phyloP scores from a whole-genome alignment of 2,797 vertebrate species.

The Siniperca scherzeri region DNA sequence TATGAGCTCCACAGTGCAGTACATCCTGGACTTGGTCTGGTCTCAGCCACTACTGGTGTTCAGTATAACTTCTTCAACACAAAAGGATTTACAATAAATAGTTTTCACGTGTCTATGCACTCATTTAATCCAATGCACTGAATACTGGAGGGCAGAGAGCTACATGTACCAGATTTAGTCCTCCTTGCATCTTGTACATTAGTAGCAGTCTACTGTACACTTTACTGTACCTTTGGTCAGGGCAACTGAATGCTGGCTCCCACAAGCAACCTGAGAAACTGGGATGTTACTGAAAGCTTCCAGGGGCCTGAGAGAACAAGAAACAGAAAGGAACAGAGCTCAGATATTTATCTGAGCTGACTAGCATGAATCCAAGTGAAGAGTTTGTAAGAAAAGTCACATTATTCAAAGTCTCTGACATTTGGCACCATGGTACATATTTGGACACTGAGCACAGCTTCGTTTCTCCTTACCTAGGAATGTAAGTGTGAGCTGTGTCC shows the following conservation, averaged over 20 bases:
- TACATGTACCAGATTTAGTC: too few species aligned
- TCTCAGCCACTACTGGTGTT: not conserved
- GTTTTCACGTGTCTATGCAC: too few species aligned
- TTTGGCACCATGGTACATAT: too few species aligned
- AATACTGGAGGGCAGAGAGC: too few species aligned
- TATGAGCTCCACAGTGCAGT: not conserved
- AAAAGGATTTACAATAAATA: not conserved
- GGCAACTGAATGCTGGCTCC: conserved; percentile 90
- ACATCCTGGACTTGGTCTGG: not conserved
- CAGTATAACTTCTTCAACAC: too few species aligned
- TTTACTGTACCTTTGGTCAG: conserved; percentile 88
- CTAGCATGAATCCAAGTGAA: not conserved
- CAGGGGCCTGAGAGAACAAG: conserved; percentile 61
- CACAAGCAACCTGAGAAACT: conserved; percentile 91
- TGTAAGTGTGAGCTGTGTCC: conserved; percentile 24
- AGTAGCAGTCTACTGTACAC: not conserved
- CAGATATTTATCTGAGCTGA: not conserved
- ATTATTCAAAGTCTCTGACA: too few species aligned
- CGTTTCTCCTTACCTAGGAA: conserved; percentile 47
- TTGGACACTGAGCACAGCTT: too few species aligned
- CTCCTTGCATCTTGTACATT: not conserved
- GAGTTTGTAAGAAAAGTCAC: too few species aligned
- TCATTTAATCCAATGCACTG: too few species aligned
- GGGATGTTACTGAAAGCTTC: conserved; percentile 81
- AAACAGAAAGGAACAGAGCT: not conserved